Conservation (phyloP, 2,888 invertebrate species). For the Rhogogaster chlorosoma region DNA sequence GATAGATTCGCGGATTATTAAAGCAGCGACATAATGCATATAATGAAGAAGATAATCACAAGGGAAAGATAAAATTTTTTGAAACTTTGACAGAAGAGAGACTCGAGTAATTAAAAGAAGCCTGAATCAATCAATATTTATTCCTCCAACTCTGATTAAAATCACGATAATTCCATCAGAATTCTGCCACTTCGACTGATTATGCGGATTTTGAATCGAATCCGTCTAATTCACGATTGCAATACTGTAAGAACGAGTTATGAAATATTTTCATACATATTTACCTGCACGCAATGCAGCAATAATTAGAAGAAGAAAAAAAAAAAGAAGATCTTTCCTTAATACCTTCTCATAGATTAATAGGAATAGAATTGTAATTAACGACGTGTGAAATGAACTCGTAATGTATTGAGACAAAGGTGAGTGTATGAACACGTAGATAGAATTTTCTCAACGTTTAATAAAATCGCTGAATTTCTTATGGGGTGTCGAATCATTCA, state of each 20-base stretch:
- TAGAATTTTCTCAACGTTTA: neutral
- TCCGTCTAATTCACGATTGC: neutral
- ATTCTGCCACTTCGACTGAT: neutral
- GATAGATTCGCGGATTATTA: neutral
- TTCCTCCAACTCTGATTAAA: neutral
- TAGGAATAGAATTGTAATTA: neutral
- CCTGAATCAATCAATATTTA: neutral
- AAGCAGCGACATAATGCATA: neutral
- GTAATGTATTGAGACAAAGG: no score
- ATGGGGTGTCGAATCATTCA: neutral
- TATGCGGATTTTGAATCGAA: neutral
- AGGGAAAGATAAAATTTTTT: no score
- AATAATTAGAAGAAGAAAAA: no score
- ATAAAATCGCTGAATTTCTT: neutral
- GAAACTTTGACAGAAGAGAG: neutral
- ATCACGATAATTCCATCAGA: slow-evolving; percentile 12
- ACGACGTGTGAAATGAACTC: slow-evolving; percentile 2
- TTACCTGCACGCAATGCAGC: neutral
- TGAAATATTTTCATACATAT: neutral
- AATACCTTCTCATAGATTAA: neutral
- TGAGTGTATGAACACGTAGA: neutral
- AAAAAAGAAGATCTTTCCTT: no score
- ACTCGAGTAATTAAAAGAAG: neutral
- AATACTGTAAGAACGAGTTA: neutral
- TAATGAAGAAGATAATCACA: neutral